A percentile compares a stretch with the other conserved stretches of the same genome.
phyloP scores from a whole-genome alignment of 1,140 invertebrate species.

The Drosophila micromelanica region DNA sequence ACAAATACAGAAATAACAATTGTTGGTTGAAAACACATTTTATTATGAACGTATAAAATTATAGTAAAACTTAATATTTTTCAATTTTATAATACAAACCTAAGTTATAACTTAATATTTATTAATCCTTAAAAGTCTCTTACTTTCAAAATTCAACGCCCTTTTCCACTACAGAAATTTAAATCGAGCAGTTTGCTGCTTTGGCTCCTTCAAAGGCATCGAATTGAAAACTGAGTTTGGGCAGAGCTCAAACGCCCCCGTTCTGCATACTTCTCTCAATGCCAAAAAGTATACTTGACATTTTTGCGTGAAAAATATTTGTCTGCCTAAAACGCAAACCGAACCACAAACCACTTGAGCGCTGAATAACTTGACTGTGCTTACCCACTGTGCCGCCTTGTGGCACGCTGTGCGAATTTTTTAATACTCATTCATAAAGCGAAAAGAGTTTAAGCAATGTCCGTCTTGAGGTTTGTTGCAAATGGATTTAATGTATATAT shows the following conservation, averaged over 20 bases:
- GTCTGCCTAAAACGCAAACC: slow-evolving; percentile 40
- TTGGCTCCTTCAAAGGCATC: not conserved
- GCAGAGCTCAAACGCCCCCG: not conserved
- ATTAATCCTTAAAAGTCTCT: too few relatives aligned
- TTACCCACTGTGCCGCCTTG: slow-evolving; percentile 10
- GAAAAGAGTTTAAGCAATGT: too few relatives aligned
- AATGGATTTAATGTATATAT: too few relatives aligned
- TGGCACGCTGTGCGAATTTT: not conserved
- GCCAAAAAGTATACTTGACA: slow-evolving; percentile 75
- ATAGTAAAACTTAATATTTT: too few relatives aligned
- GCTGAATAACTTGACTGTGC: slow-evolving; percentile 46
- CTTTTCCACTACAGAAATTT: not conserved
- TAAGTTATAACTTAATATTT: too few relatives aligned
- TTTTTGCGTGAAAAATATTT: slow-evolving; percentile 66
- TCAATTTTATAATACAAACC: too few relatives aligned
- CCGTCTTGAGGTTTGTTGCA: too few relatives aligned
- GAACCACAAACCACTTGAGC: slow-evolving; percentile 44
- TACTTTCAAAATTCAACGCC: too few relatives aligned
- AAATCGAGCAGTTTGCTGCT: slow-evolving; percentile 1
- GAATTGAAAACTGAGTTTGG: slow-evolving; percentile 5
- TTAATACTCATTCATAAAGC: too few relatives aligned
- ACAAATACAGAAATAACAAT: too few relatives aligned
- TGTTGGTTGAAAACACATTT: too few relatives aligned
- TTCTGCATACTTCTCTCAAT: slow-evolving; percentile 54
- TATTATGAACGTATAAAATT: too few relatives aligned